Evolutionary conservation across 2,113 vertebrate species (phyloP).

Genomic region (Platycercus adscitus): DNA sequence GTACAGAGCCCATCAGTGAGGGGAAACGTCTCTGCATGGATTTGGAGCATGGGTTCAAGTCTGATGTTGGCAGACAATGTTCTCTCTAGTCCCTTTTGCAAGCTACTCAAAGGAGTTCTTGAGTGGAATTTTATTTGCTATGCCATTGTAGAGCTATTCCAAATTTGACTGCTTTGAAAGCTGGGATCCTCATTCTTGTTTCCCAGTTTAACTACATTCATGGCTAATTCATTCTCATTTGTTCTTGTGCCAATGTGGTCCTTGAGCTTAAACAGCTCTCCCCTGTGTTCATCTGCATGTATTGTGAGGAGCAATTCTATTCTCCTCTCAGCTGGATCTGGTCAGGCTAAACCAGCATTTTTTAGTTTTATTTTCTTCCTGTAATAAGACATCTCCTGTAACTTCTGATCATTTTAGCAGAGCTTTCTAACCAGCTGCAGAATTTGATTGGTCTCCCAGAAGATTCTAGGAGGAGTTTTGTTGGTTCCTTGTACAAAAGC

Average conservation of each 20-base stretch:
- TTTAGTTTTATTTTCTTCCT: background rate
- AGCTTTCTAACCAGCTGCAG: background rate
- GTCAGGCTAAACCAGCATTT: background rate
- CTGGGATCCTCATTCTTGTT: background rate
- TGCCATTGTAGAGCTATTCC: background rate
- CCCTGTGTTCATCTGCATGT: background rate
- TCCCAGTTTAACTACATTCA: background rate
- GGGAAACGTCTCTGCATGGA: background rate
- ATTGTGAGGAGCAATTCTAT: background rate
- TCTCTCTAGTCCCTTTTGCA: background rate
- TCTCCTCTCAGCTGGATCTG: background rate
- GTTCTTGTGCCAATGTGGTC: background rate
- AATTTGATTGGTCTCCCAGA: background rate
- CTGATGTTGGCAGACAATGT: background rate
- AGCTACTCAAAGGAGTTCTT: background rate
- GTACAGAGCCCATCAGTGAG: background rate
- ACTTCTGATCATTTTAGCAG: background rate
- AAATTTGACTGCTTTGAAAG: background rate
- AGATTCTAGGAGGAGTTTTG: background rate
- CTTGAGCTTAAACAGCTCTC: background rate
- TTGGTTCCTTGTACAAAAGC: background rate
- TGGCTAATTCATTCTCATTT: background rate
- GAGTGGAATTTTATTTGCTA: background rate
- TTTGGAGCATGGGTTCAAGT: background rate
- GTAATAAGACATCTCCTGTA: background rate